Evolutionary conservation across 2,113 vertebrate genomes (phyloP).

Genomic region (Megaceryle maxima): DNA sequence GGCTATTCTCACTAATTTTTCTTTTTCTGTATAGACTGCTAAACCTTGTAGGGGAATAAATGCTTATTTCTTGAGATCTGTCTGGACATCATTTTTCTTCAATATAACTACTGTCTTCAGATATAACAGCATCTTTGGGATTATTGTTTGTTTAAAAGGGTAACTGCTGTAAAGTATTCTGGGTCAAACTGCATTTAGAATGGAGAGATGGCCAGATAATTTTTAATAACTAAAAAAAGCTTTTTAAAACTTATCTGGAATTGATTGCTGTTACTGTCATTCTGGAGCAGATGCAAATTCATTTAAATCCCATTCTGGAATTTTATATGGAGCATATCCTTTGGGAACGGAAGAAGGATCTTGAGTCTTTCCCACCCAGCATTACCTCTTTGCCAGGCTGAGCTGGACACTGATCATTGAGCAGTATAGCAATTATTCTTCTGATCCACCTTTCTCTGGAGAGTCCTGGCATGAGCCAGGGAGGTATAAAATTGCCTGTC

Average conservation of each 20-base stretch:
- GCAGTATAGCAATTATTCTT: not conserved
- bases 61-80: not conserved
- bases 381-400: not conserved
- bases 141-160: not conserved
- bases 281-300: not conserved
- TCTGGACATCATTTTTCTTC: not conserved
- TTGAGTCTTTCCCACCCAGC: not conserved
- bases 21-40: not conserved
- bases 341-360: not conserved
- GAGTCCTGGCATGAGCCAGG: not conserved
- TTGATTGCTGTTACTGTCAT: not conserved
- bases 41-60: not conserved
- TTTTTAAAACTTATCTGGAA: not conserved
- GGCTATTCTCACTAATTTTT: not conserved
- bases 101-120: not conserved
- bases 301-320: not conserved
- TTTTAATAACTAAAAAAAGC: not conserved
- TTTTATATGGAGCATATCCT: not conserved
- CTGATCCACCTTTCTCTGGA: not conserved
- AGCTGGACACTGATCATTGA: not conserved
- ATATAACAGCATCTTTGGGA: not conserved
- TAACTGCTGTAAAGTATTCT: not conserved
- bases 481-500: not conserved
- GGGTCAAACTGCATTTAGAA: not conserved
- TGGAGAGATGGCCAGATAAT: not conserved